Evolutionary conservation across 2,113 vertebrate species (phyloP).

Genomic region (Hydrochoerus hydrochaeris): DNA sequence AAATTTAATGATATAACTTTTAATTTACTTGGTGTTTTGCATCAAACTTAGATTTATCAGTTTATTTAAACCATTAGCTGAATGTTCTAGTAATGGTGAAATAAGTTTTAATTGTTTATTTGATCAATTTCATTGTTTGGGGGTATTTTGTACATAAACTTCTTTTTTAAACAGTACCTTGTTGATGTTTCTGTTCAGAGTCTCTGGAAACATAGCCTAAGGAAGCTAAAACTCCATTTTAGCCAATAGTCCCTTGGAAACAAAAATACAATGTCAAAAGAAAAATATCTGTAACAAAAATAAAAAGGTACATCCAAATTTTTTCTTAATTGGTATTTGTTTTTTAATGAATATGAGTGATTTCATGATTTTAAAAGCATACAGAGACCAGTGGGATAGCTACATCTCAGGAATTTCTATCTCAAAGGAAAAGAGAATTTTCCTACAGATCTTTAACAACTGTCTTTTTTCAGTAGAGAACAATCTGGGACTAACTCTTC

Average conservation of each 20-base stretch:
- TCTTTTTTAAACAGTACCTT: not conserved
- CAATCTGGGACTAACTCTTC: not conserved
- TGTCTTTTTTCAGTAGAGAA: not conserved
- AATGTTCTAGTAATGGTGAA: not conserved
- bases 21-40: not conserved
- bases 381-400: not conserved
- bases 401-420: not conserved
- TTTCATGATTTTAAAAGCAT: not conserved
- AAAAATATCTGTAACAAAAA: not conserved
- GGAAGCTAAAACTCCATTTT: not conserved
- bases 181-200: not conserved
- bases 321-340: not conserved
- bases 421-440: not conserved
- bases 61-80: not conserved
- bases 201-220: not conserved
- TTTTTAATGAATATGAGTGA: not conserved
- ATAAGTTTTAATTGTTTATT: not conserved
- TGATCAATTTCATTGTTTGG: not conserved
- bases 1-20: not conserved
- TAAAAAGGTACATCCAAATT: rapidly evolving
- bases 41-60: not conserved
- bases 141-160: not conserved
- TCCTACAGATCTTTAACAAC: not conserved
- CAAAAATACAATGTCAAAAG: not conserved
- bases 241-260: not conserved